These are phyloP conservation scores for Agapornis roseicollis DNA, from an alignment of 2,113 vertebrate genomes.

Conservation along the genomic window DNA sequence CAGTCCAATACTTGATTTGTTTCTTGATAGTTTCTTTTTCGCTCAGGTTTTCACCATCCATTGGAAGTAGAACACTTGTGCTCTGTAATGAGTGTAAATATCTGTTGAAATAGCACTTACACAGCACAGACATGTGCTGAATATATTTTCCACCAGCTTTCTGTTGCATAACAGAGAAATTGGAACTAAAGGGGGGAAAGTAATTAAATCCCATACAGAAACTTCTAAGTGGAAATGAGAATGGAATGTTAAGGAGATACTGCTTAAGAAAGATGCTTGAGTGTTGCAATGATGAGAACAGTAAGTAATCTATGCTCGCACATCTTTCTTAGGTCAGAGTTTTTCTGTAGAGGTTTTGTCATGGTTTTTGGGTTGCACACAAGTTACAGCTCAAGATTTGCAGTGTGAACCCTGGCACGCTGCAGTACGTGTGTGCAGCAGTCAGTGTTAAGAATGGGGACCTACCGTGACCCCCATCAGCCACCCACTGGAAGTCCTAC, in stretches of 20 bases:
- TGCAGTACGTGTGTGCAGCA: neutral
- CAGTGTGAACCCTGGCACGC: accelerated
- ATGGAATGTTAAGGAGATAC: neutral
- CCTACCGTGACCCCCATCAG: neutral
- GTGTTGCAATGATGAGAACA: neutral
- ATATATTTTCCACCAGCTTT: neutral
- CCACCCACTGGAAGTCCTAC: neutral
- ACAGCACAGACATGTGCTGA: neutral
- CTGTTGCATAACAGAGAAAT: neutral
- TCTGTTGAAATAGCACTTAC: neutral
- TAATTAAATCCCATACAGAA: neutral
- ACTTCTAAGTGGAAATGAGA: neutral
- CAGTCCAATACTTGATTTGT: neutral
- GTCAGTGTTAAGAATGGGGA: neutral
- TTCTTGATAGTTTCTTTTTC: neutral
- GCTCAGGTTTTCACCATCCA: neutral
- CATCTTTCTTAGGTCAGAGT: neutral
- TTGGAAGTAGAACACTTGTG: neutral
- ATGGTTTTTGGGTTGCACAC: neutral
- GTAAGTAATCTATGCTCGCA: neutral
- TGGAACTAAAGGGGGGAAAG: neutral
- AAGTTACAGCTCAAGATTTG: neutral
- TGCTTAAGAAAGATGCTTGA: neutral
- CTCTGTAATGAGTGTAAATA: neutral
- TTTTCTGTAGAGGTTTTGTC: neutral